These are phyloP conservation scores for Adelges cooleyi DNA, from an alignment of 1,140 invertebrate species.

Conservation along the genomic window DNA sequence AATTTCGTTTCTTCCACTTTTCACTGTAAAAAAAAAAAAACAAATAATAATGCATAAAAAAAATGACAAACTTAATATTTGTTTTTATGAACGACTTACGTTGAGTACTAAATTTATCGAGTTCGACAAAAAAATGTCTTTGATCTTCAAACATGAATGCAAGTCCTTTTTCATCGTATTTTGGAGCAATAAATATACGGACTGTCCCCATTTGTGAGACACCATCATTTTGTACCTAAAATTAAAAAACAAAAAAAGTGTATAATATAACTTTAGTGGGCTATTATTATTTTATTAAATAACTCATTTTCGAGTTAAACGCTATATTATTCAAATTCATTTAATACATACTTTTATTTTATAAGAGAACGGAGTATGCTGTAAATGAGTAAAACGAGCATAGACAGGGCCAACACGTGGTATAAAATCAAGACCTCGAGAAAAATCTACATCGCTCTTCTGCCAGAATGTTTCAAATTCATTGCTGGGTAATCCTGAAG, in stretches of 20 bases:
- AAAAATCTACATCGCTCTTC: conserved; percentile 41
- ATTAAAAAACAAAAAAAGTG: background rate
- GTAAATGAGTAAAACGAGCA: conserved; percentile 42
- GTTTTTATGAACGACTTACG: conserved; percentile 39
- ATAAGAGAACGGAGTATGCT: conserved; percentile 40
- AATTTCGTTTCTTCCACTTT: conserved; percentile 45
- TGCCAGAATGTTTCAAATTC: conserved; percentile 42
- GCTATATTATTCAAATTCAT: background rate
- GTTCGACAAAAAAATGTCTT: conserved; percentile 44
- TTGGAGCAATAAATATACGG: conserved; percentile 48
- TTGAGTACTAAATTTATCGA: conserved; percentile 45
- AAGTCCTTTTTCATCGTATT: conserved; percentile 44
- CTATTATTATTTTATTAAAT: too few species aligned
- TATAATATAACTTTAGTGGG: too few species aligned
- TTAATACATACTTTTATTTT: conserved; percentile 32
- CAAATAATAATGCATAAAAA: too few species aligned
- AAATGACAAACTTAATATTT: too few species aligned
- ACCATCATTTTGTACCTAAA: conserved; percentile 36
- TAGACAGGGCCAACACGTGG: conserved; percentile 40
- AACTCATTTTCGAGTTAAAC: too few species aligned
- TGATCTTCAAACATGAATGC: conserved; percentile 43
- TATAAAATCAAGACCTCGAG: conserved; percentile 42
- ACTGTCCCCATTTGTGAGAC: conserved; percentile 42
- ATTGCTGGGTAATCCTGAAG: conserved; percentile 38
- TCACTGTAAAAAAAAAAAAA: conserved; percentile 38